A percentile compares a stretch with the other conserved stretches of the same genome.
Evolutionary conservation across 2,113 vertebrate genomes (phyloP).

Genomic region (Erythrocercus mccallii): DNA sequence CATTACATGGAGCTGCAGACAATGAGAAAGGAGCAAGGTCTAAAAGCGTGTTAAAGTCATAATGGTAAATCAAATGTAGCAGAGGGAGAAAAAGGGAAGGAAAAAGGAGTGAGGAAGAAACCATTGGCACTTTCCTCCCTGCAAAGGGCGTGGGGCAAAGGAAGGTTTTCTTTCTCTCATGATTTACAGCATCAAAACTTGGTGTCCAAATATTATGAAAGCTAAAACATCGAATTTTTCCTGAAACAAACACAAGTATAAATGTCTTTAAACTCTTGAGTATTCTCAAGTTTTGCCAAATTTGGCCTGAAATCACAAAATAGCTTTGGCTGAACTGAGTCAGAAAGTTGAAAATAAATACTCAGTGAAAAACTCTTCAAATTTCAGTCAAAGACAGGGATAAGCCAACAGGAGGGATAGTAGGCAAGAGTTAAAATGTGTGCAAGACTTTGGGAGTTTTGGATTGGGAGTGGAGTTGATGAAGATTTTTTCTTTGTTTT

Average conservation of each 20-base stretch:
- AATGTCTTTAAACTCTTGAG: not conserved
- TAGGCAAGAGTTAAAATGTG: not conserved
- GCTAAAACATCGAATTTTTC: not conserved
- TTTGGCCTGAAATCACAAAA: not conserved
- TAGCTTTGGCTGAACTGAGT: not conserved
- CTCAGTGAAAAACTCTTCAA: fast-evolving
- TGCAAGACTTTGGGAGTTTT: not conserved
- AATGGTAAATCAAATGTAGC: fast-evolving
- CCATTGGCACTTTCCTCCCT: fast-evolving
- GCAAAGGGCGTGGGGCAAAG: not conserved
- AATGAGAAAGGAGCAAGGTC: not conserved
- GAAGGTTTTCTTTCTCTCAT: not conserved
- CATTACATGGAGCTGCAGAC: not conserved
- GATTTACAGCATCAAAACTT: not conserved
- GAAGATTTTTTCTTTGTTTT: not conserved
- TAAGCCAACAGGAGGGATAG: not conserved
- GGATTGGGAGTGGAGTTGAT: fast-evolving
- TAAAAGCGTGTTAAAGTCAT: not conserved
- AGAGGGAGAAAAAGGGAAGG: not conserved
- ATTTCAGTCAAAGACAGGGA: not conserved
- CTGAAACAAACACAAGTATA: not conserved
- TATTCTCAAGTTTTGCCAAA: not conserved
- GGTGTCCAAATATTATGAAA: not conserved
- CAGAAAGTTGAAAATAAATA: not conserved
- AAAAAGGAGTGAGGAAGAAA: not conserved